phyloP scores from a whole-genome alignment of 1,140 invertebrate species.

The Grapholita molesta region DNA sequence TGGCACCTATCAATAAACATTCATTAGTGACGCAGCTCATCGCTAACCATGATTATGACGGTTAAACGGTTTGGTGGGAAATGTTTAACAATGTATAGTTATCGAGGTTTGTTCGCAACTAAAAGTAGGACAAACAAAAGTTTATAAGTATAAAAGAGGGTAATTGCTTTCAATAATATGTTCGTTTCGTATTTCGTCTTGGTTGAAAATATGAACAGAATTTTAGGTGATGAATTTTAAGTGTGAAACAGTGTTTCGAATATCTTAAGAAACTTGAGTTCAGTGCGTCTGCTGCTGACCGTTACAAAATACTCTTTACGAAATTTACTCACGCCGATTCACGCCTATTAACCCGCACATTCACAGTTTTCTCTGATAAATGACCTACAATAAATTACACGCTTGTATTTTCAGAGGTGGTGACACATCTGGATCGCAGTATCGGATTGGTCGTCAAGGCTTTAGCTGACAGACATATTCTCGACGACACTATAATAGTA shows the following conservation, averaged over 20 bases:
- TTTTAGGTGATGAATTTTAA: not conserved
- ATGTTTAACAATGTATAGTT: not conserved
- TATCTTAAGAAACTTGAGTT: not conserved
- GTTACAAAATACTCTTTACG: not conserved
- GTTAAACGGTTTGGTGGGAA: no score
- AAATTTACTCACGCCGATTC: not conserved
- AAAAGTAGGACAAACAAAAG: not conserved
- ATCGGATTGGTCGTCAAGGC: constrained; percentile 85
- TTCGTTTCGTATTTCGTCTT: not conserved
- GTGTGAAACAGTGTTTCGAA: not conserved
- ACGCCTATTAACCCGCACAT: not conserved
- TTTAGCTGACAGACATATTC: constrained; percentile 82
- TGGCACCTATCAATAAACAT: no score
- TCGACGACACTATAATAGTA: constrained; percentile 86
- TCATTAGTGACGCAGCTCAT: no score
- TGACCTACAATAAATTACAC: no score
- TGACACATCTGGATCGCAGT: constrained; percentile 81
- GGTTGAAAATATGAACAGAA: not conserved
- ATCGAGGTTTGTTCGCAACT: not conserved
- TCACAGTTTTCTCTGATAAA: no score
- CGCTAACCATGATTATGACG: not conserved
- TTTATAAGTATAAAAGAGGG: no score
- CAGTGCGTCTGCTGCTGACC: not conserved
- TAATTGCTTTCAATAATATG: no score
- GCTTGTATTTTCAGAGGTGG: constrained; percentile 52